Evolutionary conservation across 2,888 invertebrate species (phyloP), one percentile per base, ranked within the genome.

Genomic region (Gasteruption jaculator): DNA sequence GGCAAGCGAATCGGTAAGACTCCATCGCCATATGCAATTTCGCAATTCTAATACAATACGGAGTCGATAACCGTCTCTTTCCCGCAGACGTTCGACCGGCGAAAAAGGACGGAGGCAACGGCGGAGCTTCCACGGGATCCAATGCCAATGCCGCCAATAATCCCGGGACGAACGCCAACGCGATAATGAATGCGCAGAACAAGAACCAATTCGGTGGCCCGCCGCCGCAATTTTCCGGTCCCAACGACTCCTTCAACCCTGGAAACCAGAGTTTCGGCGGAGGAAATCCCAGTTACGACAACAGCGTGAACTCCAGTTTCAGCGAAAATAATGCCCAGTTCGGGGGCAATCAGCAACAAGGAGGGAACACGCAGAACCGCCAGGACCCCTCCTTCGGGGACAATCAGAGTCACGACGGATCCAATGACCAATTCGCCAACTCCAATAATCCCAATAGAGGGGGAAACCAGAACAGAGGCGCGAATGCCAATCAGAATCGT

Each of bases 1-100:
- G 86, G 87, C 1, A 81, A 83, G 65, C 77, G 76, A 55, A 75
- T 92, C 49, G 79, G 78, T 60, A 83, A 82, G 3, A 12, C 24
- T 36, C 7, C n/a, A 20, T 33, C 11, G 0, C 7, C 24, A 24
- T 8, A 24, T 24, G 24, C 7, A 8, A 24, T 24, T 24, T 7
- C 10, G 7, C 7, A 24, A 24, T 24, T 24, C 7, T 42, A 21
- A 31, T 16, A 20, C 15, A 43, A 37, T 39, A n/a, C n/a, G n/a
- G 24, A 8, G 18, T 36, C 20, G 5, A 5, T 12, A 15, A 12
- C 44, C 19, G 32, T 37, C 25, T 19, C 50, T 32, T 25, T 14
- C 33, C 8, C 11, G 12, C 30, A 70, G 68, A 71, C 51, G 70
- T 70, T 4, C 65, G 63, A 47, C 69, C 68, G 33, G 70, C 70